Percentiles rank a stretch among this genome's conserved stretches.
These are phyloP conservation scores for Lagria hirta DNA, from an alignment of 2,888 invertebrate genomes.

Conservation along the genomic window DNA sequence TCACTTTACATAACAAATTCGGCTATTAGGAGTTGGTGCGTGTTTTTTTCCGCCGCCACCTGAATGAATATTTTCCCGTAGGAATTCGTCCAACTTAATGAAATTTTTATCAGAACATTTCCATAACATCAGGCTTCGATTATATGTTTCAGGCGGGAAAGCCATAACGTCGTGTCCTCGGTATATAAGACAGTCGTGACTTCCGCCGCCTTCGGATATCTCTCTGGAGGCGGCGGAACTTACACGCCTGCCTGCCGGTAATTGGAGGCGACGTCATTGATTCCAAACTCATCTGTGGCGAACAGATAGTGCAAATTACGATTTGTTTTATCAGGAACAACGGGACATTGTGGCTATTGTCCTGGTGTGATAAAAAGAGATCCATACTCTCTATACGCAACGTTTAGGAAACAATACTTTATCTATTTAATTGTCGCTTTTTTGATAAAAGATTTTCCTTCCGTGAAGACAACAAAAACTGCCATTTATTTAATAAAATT, in stretches of 20 bases:
- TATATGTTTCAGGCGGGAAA: conserved; percentile 18
- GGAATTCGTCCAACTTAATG: conserved; percentile 22
- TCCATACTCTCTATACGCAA: no score
- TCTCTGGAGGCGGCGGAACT: conserved; percentile 26
- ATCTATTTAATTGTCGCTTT: no score
- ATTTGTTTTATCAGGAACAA: conserved; percentile 25
- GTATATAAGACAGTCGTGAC: conserved; percentile 28
- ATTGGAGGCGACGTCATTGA: conserved; percentile 40
- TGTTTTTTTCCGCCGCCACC: conserved; percentile 8
- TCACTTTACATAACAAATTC: conserved; percentile 10
- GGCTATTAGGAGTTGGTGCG: conserved; percentile 6
- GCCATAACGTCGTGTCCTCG: conserved; percentile 21
- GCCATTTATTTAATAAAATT: no score
- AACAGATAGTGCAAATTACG: conserved; percentile 20
- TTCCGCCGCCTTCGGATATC: conserved; percentile 29
- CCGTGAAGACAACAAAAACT: no score
- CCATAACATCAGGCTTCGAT: conserved; percentile 25
- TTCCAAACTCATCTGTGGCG: conserved; percentile 34
- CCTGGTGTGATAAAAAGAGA: no score
- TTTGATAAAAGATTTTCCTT: no score
- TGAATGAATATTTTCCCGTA: conserved; percentile 4
- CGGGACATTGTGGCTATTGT: conserved; percentile 3
- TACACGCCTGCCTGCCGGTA: conserved; percentile 38
- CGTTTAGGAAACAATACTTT: no score
- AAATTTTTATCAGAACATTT: conserved; percentile 27